phyloP scores from a whole-genome alignment of 2,888 invertebrate species.

The Neoscelio sp. region DNA sequence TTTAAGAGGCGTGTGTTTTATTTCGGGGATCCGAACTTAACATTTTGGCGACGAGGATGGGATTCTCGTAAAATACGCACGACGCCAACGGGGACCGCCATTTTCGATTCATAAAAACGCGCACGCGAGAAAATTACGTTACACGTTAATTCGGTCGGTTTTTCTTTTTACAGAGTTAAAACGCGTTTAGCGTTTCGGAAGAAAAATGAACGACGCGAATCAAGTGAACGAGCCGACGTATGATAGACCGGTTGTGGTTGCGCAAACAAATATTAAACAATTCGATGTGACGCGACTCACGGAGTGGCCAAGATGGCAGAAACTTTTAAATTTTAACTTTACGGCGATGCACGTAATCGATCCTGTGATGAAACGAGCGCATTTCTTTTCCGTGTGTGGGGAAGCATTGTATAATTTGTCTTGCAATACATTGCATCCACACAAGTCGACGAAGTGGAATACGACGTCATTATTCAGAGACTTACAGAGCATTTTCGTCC shows the following conservation, averaged over 20 bases:
- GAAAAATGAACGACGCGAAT: too few species aligned
- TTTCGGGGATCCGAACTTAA: too few species aligned
- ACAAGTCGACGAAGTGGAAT: slow-evolving; percentile 1
- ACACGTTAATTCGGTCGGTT: neutral
- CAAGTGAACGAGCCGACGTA: too few species aligned
- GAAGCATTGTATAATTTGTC: slow-evolving; percentile 7
- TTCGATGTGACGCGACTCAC: neutral
- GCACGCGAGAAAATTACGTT: too few species aligned
- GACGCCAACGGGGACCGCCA: too few species aligned
- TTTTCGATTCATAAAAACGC: too few species aligned
- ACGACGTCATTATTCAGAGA: neutral
- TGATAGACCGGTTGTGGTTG: neutral
- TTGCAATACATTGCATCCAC: slow-evolving; percentile 9
- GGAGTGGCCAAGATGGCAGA: neutral
- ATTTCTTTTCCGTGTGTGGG: slow-evolving; percentile 9
- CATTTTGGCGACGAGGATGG: slow-evolving; percentile 20
- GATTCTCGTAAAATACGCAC: too few species aligned
- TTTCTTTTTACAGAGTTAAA: neutral
- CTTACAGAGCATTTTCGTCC: slow-evolving; percentile 21
- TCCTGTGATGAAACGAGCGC: slow-evolving; percentile 7
- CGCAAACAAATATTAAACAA: neutral
- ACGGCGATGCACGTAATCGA: slow-evolving; percentile 12
- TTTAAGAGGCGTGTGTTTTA: too few species aligned
- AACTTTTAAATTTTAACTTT: neutral
- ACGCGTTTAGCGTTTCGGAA: neutral